phyloP scores from a whole-genome alignment of 2,797 vertebrate genomes.

The Capromys pilorides region DNA sequence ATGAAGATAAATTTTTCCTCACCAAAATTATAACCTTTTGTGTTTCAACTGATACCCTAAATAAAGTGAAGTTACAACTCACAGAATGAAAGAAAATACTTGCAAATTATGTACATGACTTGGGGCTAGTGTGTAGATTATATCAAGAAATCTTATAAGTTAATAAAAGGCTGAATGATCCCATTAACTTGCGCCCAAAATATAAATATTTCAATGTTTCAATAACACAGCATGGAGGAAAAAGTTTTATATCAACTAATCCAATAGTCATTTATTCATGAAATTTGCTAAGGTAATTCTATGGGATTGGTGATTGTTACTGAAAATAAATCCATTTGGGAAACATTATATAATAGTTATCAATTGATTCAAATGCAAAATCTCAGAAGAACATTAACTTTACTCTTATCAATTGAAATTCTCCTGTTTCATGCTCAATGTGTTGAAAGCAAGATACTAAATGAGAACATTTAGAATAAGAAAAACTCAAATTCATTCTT shows the following conservation, averaged over 20 bases:
- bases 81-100: neutral
- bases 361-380: conserved; percentile 6
- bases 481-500: neutral
- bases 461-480: conserved; percentile 9
- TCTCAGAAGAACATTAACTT: neutral
- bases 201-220: neutral
- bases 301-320: neutral
- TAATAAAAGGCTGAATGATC: neutral
- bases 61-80: neutral
- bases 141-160: neutral
- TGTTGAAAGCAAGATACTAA: neutral
- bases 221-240: neutral
- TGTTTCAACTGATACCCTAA: neutral
- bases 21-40: neutral
- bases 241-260: neutral
- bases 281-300: neutral
- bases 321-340: neutral
- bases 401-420: neutral
- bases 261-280: neutral
- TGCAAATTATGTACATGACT: neutral
- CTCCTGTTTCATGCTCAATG: neutral
- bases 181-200: neutral
- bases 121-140: neutral
- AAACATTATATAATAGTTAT: neutral
- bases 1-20: neutral